Evolutionary conservation across 92 coral and sea anemone genomes (phyloP), one percentile per base, ranked within the genome.

Genomic region (Palythoa heliodiscus): DNA sequence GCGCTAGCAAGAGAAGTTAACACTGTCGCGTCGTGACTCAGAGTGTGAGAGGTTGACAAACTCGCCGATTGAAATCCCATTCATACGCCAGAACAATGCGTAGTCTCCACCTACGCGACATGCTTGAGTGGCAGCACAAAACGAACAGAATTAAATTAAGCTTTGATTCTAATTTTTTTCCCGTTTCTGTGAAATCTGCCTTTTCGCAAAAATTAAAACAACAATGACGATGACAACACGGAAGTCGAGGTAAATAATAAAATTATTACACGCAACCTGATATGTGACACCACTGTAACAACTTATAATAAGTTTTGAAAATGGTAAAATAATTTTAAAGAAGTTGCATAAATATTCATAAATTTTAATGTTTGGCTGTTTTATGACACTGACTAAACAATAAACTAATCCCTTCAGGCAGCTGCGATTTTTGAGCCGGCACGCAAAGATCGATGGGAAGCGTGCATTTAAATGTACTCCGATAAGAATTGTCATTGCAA

Each of bases 11-110:
- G 79, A 5, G 69, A 55, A 77, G 82, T 57, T 66, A 77, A 77
- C 82, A 25, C 82, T 77, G 29, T 77, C 82, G 23, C 17, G 66
- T 5, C 53, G n/a, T 7, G 69, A 54, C 70, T 5, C 3, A 24
- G 69, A 77, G 48, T 77, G 82, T 24, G 52, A 57, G 16, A 68
- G 13, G 19, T 22, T 7, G 15, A 57, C 82, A 77, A 66, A 86
- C 78, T 86, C 97, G 87, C 92, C 60, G 89, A 90, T 87, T 93
- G 92, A 93, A 93, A 91, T 91, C 93, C 95, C 97, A 93, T 93
- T 93, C 89, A 93, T 89, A 82, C 38, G 57, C 73, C 63, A 86
- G 82, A 89, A 92, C 95, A 94, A 94, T 92, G 83, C 82, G 77
- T 72, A 77, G 92, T 91, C 93, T 88, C 90, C 93, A 20, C 84